Conservation (phyloP, 2,888 invertebrate species). For the Sepioteuthis lessoniana region DNA sequence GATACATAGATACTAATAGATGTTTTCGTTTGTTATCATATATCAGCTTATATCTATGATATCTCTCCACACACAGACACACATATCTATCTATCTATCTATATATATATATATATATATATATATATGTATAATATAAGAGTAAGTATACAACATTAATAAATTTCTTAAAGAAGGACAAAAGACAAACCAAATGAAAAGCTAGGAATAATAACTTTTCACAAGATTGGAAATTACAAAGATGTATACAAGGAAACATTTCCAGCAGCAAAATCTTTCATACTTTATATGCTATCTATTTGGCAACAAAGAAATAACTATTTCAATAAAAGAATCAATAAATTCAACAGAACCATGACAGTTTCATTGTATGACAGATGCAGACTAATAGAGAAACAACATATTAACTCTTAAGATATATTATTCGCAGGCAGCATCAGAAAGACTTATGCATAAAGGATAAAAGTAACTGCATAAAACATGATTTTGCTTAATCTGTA, state of each 20-base stretch:
- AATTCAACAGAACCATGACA: background rate
- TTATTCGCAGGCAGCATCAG: background rate
- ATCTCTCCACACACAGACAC: too few species aligned
- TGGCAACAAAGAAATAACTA: background rate
- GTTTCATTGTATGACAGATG: background rate
- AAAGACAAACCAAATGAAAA: background rate
- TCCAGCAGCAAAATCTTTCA: background rate
- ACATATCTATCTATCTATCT: too few species aligned
- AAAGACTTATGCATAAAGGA: background rate
- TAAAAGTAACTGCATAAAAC: background rate
- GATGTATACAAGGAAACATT: background rate
- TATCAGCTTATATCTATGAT: too few species aligned
- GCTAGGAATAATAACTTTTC: background rate
- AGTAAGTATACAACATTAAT: too few species aligned
- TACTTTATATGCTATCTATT: background rate
- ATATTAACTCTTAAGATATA: background rate
- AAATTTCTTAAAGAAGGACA: too few species aligned
- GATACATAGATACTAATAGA: too few species aligned
- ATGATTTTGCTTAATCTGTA: too few species aligned
- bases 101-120: too few species aligned
- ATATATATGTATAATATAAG: too few species aligned
- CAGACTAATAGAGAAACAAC: background rate
- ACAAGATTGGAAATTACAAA: background rate
- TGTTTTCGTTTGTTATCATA: too few species aligned
- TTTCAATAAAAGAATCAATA: background rate